Base-by-base conservation (phyloP, 2,113 vertebrate genomes). In the Tetrao urogallus region DNA sequence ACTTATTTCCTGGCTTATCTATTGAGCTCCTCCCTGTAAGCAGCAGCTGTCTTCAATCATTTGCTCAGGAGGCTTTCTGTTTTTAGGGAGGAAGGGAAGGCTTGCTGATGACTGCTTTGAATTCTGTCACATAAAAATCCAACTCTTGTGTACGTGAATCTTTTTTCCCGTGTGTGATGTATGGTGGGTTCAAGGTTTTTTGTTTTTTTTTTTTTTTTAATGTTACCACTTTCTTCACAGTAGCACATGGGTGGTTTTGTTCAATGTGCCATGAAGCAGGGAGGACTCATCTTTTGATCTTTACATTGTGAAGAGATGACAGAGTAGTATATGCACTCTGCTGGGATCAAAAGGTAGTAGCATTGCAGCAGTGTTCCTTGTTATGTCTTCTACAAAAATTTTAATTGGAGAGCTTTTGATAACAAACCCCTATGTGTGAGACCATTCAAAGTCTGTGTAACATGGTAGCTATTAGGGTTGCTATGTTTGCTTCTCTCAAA, bases 21-120 rank as follows among this genome's bases (percentile, higher is more conserved):
- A 56, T 83, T 84, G 82, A 89, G 25, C 65, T 83, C 36, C 28
- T 91, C 88, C 78, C 50, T 78, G 5, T 79, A 76, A 94, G 56
- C 43, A 90, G 69, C 88, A 96, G 80, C 82, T 93, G 82, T 78
- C 82, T 94, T 74, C 72, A 81, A 56, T 96, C 67, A 70, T 92
- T 92, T 91, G 38, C n/a, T 93, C 83, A 48, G 45, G 70, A 92
- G 24, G 8, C 9, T 67, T 88, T 91, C 30, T 54, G 52, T 91
- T 91, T 70, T 85, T 45, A 27, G 54, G 63, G 58, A 88, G 56
- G 56, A 89, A 78, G 78, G 67, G 66, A 88, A 18, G 19, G 42
- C 52, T 58, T 91, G 64, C 69, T 95, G n/a, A 77, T 81, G 43
- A 21, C 32, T 2, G 0, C 82, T 92, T 40, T 15, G 28, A 63